These are phyloP conservation scores for Diarsia dahlii DNA, from an alignment of 2,888 invertebrate genomes.

Conservation along the genomic window DNA sequence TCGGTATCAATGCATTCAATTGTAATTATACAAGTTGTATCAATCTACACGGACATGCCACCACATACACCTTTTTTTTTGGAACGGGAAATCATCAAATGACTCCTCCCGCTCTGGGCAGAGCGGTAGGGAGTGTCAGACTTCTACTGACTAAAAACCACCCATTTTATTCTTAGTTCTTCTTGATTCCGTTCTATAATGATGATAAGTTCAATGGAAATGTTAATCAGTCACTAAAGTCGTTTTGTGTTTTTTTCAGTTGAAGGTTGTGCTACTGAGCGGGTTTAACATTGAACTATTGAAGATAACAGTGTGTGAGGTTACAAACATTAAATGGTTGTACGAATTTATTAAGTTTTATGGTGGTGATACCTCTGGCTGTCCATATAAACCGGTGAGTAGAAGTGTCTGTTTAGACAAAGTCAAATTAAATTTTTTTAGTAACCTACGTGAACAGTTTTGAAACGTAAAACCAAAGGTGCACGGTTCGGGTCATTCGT, in stretches of 20 bases:
- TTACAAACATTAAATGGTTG: slow-evolving; percentile 15
- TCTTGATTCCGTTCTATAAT: not conserved
- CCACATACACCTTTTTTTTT: no score
- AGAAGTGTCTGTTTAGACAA: not conserved
- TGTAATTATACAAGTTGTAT: not conserved
- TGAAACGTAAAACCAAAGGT: no score
- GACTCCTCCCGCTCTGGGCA: no score
- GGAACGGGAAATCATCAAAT: no score
- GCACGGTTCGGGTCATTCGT: not conserved
- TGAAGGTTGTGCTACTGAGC: not conserved
- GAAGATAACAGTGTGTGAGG: slow-evolving; percentile 23
- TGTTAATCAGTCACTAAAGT: not conserved
- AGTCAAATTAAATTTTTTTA: no score
- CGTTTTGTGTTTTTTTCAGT: slow-evolving; percentile 27
- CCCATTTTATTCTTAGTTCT: no score
- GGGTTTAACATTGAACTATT: slow-evolving; percentile 9
- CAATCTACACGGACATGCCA: not conserved
- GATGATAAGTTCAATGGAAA: not conserved
- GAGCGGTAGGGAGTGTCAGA: no score
- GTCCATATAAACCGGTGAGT: slow-evolving; percentile 49
- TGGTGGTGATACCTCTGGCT: not conserved
- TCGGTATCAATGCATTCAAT: slow-evolving; percentile 12
- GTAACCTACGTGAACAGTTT: no score
- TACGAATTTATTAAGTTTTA: not conserved
- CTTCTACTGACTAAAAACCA: no score